Evolutionary conservation across 64 coral and sea anemone genomes (phyloP), one percentile per base, ranked within the genome.

Genomic region (Stichodactyla helianthus): DNA sequence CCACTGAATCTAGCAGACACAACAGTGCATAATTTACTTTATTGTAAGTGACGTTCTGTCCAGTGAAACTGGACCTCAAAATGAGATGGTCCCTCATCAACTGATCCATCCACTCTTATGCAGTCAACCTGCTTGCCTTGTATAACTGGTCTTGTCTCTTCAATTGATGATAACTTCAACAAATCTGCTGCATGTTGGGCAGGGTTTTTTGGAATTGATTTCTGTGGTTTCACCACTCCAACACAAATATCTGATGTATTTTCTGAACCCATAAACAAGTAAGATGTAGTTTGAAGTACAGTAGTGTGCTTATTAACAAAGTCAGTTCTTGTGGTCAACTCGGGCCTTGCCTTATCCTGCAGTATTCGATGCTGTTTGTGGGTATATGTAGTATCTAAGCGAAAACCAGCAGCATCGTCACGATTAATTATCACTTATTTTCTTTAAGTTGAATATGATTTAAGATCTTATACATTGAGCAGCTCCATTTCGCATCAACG

Each of bases 291-390:
- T 35, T 87, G 92, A 2, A 94, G 54, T 25, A 65, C 7, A 20
- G 92, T 27, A 85, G 87, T n/a, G 54, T 93, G 89, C 3, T 4
- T 20, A 8, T 68, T 68, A 13, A 54, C 60, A 84, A 81, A 86
- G 53, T 93, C 92, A 59, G 88, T 90, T 77, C 88, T 86, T 84
- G 92, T 89, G 14, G 88, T 89, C 7, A 59, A 27, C 1, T 89
- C 88, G 17, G 62, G 87, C 16, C 65, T 9, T 17, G 71, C 53
- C 55, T 18, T 15, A 9, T 12, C 4, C 0, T 4, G 4, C 4
- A 68, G 2, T 4, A 1, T 1, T 68, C 8, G 20, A 11, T 78
- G 58, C 59, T 89, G 88, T 44, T 93, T 84, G 71, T 88, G 82
- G 1, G 91, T 93, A 65, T 60, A 93, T 6, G 82, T 93, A 4